Percentiles rank a stretch among this genome's conserved stretches.
phyloP scores from a whole-genome alignment of 2,113 vertebrate species.

The Amphiprion percula region DNA sequence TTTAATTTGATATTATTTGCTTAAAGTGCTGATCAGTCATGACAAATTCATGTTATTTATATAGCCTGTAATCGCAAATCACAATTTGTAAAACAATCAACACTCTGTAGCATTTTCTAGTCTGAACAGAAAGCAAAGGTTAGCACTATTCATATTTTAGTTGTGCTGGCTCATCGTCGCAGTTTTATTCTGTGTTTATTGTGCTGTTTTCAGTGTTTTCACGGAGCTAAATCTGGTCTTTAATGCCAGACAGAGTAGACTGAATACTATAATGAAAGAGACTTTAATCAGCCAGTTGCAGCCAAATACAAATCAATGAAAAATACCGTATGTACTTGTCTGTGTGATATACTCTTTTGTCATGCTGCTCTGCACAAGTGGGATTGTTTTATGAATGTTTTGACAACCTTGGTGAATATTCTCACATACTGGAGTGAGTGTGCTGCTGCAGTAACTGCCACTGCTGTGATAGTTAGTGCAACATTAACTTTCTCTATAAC shows the following conservation, averaged over 20 bases:
- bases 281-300: not conserved
- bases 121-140: not conserved
- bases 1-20: too few relatives aligned
- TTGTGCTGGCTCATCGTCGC: too few relatives aligned
- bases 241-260: not conserved
- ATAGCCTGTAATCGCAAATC: not conserved
- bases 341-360: not conserved
- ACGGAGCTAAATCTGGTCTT: not conserved
- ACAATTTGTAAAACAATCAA: not conserved
- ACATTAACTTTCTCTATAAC: too few relatives aligned
- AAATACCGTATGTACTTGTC: not conserved
- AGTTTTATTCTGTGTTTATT: not conserved
- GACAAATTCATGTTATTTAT: not conserved
- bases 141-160: not conserved
- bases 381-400: not conserved
- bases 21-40: not conserved
- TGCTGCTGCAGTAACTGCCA: slow-evolving; percentile 6
- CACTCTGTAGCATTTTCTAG: not conserved
- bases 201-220: not conserved
- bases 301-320: slow-evolving; percentile 5
- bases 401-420: not conserved
- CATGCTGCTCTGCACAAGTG: not conserved
- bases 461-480: not conserved
- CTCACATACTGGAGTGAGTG: not conserved
- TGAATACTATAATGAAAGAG: not conserved